Evolutionary conservation across 2,888 invertebrate genomes (phyloP).

Genomic region (Coleophora flavipennella): DNA sequence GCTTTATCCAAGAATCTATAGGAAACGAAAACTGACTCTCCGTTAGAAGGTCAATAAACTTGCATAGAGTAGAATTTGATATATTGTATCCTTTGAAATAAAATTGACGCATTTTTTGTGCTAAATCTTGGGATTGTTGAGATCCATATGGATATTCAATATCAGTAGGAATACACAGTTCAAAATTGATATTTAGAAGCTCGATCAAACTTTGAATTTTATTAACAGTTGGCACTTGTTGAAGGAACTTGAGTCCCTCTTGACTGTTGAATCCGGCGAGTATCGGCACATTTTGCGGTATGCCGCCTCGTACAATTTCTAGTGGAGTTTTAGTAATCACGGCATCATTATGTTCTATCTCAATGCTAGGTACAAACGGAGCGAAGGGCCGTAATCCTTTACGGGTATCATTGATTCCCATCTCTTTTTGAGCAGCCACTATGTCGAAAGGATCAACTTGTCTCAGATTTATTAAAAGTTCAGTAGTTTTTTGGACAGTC

Average conservation of each 20-base stretch:
- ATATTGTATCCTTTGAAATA: conserved; percentile 21
- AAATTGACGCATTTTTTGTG: conserved; percentile 18
- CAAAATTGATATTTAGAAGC: conserved; percentile 19
- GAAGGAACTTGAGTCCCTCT: conserved; percentile 38
- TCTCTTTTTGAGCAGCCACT: conserved; percentile 18
- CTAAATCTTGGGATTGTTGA: conserved; percentile 15
- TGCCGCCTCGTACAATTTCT: conserved; percentile 26
- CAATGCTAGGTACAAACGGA: conserved; percentile 43
- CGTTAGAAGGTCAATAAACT: conserved; percentile 15
- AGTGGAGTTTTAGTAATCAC: conserved; percentile 37
- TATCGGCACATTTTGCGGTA: conserved; percentile 38
- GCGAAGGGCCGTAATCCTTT: conserved; percentile 18
- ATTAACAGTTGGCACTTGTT: conserved; percentile 13
- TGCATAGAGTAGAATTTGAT: conserved; percentile 12
- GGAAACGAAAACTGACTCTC: conserved; percentile 16
- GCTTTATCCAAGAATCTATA: conserved; percentile 16
- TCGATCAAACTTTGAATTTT: conserved; percentile 11
- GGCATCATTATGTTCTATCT: conserved; percentile 26
- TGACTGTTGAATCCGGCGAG: conserved; percentile 40
- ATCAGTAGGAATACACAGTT: conserved; percentile 24
- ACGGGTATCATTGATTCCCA: conserved; percentile 13
- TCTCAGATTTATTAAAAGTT: conserved; percentile 16
- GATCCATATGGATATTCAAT: conserved; percentile 23
- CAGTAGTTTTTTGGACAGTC: conserved; percentile 9
- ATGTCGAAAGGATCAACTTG: conserved; percentile 20